Conservation (phyloP, 2,888 invertebrate genomes). For the Zygogramma bicolorata region DNA sequence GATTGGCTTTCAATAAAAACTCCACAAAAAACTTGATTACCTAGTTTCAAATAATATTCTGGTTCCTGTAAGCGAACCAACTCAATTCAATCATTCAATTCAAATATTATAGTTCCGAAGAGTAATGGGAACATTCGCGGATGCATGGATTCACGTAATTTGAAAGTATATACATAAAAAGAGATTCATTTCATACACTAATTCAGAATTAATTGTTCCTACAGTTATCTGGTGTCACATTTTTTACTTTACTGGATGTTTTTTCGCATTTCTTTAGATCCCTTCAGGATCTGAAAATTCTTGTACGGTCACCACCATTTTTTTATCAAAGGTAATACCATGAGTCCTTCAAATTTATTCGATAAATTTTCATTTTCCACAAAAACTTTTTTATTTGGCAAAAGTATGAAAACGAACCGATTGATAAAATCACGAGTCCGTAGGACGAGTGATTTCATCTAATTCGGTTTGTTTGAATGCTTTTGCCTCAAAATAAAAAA, state of each 20-base stretch:
- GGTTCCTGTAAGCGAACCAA: constrained; percentile 21
- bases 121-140: constrained; percentile 34
- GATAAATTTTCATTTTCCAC: too few species aligned
- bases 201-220: constrained; percentile 28
- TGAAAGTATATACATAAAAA: constrained; percentile 23
- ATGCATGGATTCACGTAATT: constrained; percentile 36
- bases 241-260: constrained; percentile 32
- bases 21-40: constrained; percentile 25
- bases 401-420: too few species aligned
- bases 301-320: constrained; percentile 28
- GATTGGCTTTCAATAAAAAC: constrained; percentile 27
- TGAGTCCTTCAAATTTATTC: too few species aligned
- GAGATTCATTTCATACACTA: constrained; percentile 28
- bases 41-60: constrained; percentile 15
- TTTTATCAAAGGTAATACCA: too few species aligned
- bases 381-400: too few species aligned
- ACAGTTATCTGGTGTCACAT: constrained; percentile 23
- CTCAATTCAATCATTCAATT: constrained; percentile 37
- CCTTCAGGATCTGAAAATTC: constrained; percentile 36
- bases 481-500: too few species aligned
- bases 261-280: constrained; percentile 40
- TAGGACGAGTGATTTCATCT: too few species aligned
- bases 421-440: too few species aligned
- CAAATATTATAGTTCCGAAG: constrained; percentile 32
- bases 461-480: too few species aligned